Percentiles rank a stretch among this genome's conserved stretches.
Conservation (phyloP, 2,797 vertebrate species). For the Oreochromis grahami region DNA sequence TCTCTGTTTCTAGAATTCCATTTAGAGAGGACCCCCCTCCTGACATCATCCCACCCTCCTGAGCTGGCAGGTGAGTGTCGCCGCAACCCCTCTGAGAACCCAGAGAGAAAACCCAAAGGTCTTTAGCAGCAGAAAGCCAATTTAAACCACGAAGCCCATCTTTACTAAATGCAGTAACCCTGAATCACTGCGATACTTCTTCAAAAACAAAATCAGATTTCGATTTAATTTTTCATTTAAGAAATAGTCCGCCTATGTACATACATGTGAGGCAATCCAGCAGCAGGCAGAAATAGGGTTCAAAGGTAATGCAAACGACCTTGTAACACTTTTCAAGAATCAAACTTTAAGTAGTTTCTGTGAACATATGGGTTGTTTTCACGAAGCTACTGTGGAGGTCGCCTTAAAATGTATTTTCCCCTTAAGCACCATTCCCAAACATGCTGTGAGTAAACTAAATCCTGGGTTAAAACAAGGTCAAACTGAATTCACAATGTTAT, state of each 20-base stretch:
- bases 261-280: neutral
- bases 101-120: neutral
- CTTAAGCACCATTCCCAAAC: neutral
- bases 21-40: conserved; percentile 98
- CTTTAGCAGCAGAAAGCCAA: neutral
- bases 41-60: conserved; percentile 92
- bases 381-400: neutral
- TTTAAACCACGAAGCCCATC: neutral
- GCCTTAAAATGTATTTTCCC: neutral
- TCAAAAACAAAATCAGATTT: neutral
- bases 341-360: neutral
- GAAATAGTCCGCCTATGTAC: neutral
- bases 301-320: neutral
- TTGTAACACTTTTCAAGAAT: neutral
- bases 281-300: neutral
- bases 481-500: neutral
- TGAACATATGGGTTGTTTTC: neutral
- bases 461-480: neutral
- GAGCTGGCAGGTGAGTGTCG: conserved; percentile 96
- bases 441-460: neutral
- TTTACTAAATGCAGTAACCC: neutral
- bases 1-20: conserved; percentile 90
- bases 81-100: conserved; percentile 48
- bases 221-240: neutral
- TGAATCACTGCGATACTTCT: neutral